phyloP scores from a whole-genome alignment of 2,888 invertebrate species.

The Norana najaformis region DNA sequence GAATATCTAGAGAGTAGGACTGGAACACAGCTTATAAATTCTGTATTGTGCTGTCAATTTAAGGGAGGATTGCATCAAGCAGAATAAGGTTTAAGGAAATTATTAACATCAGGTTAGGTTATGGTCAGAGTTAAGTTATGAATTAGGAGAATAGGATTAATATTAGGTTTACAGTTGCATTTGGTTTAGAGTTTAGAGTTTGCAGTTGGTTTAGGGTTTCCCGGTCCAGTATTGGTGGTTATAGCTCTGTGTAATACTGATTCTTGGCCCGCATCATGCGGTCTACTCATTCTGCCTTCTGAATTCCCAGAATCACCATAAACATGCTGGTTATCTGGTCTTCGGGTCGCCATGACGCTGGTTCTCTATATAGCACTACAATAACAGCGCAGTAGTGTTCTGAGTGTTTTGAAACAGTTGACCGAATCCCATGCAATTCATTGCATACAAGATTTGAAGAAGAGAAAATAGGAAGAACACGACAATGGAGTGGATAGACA shows the following conservation, averaged over 20 bases:
- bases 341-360: neutral
- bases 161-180: neutral
- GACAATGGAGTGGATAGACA: too few relatives aligned
- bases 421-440: neutral
- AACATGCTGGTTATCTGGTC: neutral
- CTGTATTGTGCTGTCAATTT: neutral
- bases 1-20: neutral
- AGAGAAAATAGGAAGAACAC: too few relatives aligned
- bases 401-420: neutral
- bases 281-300: neutral
- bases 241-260: neutral
- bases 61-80: neutral
- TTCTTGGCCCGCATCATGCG: neutral
- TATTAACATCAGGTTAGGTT: too few relatives aligned
- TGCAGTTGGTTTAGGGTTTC: neutral
- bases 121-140: too few relatives aligned
- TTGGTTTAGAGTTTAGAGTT: neutral
- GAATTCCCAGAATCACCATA: neutral
- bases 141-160: neutral
- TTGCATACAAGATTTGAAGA: too few relatives aligned
- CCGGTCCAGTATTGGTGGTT: neutral
- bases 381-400: neutral
- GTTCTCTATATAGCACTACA: neutral
- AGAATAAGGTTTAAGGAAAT: neutral
- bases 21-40: neutral